Base-by-base conservation (phyloP, 2,113 vertebrate species). In the Saccopteryx leptura region DNA sequence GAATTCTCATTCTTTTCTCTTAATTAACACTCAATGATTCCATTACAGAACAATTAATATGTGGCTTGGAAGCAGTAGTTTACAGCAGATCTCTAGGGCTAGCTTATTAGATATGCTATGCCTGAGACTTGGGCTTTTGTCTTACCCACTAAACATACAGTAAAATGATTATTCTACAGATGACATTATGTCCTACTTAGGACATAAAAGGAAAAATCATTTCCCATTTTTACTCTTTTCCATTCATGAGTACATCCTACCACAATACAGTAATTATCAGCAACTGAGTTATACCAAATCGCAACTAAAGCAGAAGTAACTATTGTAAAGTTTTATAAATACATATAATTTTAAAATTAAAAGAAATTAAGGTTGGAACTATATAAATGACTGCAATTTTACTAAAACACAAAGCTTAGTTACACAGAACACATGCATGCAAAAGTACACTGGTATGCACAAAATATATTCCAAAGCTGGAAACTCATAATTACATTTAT, bases 251-350 rank as follows among this genome's bases (percentile, higher is more conserved):
- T 63, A 66, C 21, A 81, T 85, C 7, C 13, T 88, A 83, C 2
- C 61, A 91, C 46, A 82, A 92, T 58, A 69, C 21, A 95, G 17
- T 74, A 28, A 15, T 23, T 58, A 48, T 58, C 6, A 17, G 19
- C 28, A 96, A 76, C 2, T 7, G 52, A 81, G 54, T 80, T 84
- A 23, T 52, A 63, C 21, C 33, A 76, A 91, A 81, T 3, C 81
- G 58, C 52, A 76, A 31, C 17, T 54, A 83, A 90, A 93, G 13
- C 66, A 78, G 13, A 21, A 91, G 3, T 66, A 78, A 12, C 31
- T 91, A 88, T 50, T 80, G 23, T 66, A 91, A 61, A 19, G 31
- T 71, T 89, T 81, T 72, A 88, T 26, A 87, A 93, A 79, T 50
- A 2, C 11, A 79, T 50, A 2, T 9, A 94, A 83, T 15, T 48